Evolutionary conservation across 1,140 invertebrate species (phyloP).

Genomic region (Radopholus similis): DNA sequence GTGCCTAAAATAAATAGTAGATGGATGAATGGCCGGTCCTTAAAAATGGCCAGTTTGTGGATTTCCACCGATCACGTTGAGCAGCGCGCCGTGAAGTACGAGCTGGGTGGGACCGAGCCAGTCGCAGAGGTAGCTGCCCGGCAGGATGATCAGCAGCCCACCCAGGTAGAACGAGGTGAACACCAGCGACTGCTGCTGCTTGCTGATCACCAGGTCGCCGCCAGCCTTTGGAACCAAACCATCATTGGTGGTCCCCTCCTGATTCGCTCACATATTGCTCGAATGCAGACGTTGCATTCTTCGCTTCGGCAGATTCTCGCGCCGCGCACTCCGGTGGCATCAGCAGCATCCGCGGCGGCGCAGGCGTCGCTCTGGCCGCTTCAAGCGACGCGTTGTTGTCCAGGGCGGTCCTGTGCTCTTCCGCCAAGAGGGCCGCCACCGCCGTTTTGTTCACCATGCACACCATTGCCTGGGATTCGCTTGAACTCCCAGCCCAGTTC

Average conservation of each 20-base stretch:
- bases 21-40: background rate
- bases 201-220: conserved; percentile 49
- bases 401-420: background rate
- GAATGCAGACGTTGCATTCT: background rate
- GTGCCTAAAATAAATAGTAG: conserved; percentile 28
- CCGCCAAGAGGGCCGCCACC: background rate
- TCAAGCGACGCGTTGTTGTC: background rate
- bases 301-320: background rate
- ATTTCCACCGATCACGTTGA: conserved; percentile 54
- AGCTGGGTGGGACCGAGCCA: conserved; percentile 36
- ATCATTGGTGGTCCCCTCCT: background rate
- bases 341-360: background rate
- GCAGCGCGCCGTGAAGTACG: conserved; percentile 51
- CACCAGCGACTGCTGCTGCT: conserved; percentile 48
- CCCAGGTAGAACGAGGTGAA: conserved; percentile 57
- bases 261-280: conserved; percentile 25
- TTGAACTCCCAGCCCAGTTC: background rate
- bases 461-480: conserved; percentile 30
- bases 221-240: conserved; percentile 25
- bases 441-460: conserved; percentile 53
- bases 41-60: conserved; percentile 4
- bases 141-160: conserved; percentile 47
- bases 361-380: no score
- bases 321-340: background rate
- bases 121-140: conserved; percentile 48